Percentiles rank a stretch among this genome's conserved stretches.
Conservation (phyloP, 2,888 invertebrate species). For the Drosophila suboccidentalis region DNA sequence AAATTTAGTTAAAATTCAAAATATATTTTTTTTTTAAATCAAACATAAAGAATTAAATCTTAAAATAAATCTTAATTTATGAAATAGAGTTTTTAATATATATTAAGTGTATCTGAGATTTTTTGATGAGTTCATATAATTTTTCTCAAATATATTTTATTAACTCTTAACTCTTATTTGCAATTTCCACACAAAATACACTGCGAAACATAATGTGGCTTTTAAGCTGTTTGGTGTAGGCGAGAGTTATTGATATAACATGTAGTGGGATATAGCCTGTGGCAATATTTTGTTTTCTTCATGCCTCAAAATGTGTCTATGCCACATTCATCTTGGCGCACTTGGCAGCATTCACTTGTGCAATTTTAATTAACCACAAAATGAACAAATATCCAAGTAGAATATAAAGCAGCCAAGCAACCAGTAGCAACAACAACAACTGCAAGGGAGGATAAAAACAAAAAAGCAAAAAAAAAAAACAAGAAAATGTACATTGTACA, state of each 20-base stretch:
- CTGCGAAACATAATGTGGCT: not conserved
- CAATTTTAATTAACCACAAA: slow-evolving; percentile 72
- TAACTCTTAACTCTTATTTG: not conserved
- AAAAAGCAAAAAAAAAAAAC: slow-evolving; percentile 24
- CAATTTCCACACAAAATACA: not conserved
- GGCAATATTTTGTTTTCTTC: slow-evolving; percentile 23
- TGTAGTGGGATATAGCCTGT: not conserved
- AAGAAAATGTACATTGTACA: slow-evolving; percentile 44
- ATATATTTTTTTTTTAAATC: no score
- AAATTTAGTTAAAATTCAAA: no score
- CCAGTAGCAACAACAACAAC: slow-evolving; percentile 8
- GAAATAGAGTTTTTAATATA: no score
- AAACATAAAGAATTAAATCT: no score
- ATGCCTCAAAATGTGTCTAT: slow-evolving; percentile 9
- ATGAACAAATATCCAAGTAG: slow-evolving; percentile 53
- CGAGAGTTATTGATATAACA: slow-evolving; percentile 1
- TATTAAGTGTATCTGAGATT: no score
- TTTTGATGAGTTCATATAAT: no score
- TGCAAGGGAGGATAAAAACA: not conserved
- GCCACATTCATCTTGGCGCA: slow-evolving; percentile 19
- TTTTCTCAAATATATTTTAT: not conserved
- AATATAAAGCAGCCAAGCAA: slow-evolving; percentile 40
- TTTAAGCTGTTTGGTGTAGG: not conserved
- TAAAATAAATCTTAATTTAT: no score
- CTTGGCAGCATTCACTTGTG: slow-evolving; percentile 47